phyloP scores from a whole-genome alignment of 2,797 vertebrate species.

The Acrossocheilus fasciatus region DNA sequence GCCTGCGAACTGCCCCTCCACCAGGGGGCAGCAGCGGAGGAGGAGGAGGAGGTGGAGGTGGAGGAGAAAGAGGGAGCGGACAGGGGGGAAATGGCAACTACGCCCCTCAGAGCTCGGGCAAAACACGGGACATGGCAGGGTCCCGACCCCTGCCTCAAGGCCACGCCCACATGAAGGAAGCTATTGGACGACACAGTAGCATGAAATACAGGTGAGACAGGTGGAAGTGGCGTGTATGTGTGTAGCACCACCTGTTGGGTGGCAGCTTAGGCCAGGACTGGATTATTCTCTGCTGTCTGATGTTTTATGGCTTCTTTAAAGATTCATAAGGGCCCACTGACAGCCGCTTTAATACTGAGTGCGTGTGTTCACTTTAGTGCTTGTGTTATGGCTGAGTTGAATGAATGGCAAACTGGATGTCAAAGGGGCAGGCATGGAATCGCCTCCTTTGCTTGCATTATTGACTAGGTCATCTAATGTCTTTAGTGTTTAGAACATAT shows the following conservation, averaged over 20 bases:
- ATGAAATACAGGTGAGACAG: slow-evolving; percentile 83
- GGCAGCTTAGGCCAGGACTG: slow-evolving; percentile 1
- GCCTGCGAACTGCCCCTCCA: slow-evolving; percentile 81
- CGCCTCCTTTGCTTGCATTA: not conserved
- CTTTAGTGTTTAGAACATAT: not conserved
- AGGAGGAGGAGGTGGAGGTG: slow-evolving; percentile 67
- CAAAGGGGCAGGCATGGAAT: not conserved
- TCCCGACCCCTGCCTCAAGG: slow-evolving; percentile 74
- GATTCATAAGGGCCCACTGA: slow-evolving; percentile 58
- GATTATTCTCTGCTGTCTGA: slow-evolving; percentile 28
- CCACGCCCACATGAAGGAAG: slow-evolving; percentile 85
- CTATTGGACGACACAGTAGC: slow-evolving; percentile 80
- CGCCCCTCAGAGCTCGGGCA: slow-evolving; percentile 73
- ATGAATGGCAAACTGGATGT: slow-evolving; percentile 30
- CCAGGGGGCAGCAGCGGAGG: slow-evolving; percentile 77
- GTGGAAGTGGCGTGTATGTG: slow-evolving; percentile 9
- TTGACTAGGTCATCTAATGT: not conserved
- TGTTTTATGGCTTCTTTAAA: slow-evolving; percentile 59
- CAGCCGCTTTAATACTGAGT: slow-evolving; percentile 46
- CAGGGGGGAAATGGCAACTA: slow-evolving; percentile 80
- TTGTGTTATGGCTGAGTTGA: slow-evolving; percentile 15
- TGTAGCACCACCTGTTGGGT: slow-evolving; percentile 30
- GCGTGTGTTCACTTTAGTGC: slow-evolving; percentile 6
- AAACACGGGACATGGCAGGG: slow-evolving; percentile 74
- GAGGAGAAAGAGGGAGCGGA: slow-evolving; percentile 70